phyloP scores from a whole-genome alignment of 1,140 invertebrate genomes.

The Camponotus floridanus region DNA sequence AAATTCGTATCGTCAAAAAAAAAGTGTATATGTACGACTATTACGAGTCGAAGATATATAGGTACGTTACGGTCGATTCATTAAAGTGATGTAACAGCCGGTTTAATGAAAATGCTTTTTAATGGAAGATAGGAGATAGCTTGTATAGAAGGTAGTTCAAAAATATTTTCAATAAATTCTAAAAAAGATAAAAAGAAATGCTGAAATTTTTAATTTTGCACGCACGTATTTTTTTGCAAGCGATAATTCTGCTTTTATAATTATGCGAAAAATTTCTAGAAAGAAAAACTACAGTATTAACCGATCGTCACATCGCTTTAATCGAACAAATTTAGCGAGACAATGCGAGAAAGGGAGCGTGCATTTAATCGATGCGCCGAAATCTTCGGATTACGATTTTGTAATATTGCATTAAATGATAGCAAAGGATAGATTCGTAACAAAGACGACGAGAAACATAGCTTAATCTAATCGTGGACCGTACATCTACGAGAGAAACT shows the following conservation, averaged over 20 bases:
- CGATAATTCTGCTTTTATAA: slow-evolving; percentile 25
- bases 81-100: slow-evolving; percentile 46
- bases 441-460: slow-evolving; percentile 51
- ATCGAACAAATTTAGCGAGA: slow-evolving; percentile 17
- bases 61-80: slow-evolving; percentile 35
- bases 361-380: slow-evolving; percentile 39
- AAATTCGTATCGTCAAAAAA: neutral
- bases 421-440: slow-evolving; percentile 22
- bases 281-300: slow-evolving; percentile 6
- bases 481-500: slow-evolving; percentile 71
- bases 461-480: slow-evolving; percentile 69
- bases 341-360: slow-evolving; percentile 9
- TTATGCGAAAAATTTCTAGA: slow-evolving; percentile 10
- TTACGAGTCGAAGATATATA: slow-evolving; percentile 31
- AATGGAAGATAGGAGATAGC: neutral
- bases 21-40: slow-evolving; percentile 3
- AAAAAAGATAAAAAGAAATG: neutral
- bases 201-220: slow-evolving; percentile 13
- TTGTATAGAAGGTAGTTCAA: neutral
- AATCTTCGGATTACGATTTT: slow-evolving; percentile 62
- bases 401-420: slow-evolving; percentile 60
- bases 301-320: slow-evolving; percentile 46
- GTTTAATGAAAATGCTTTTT: slow-evolving; percentile 4
- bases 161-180: neutral
- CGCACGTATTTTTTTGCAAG: slow-evolving; percentile 8